Evolutionary conservation across 2,113 vertebrate genomes (phyloP).

Genomic region (Antennarius striatus): DNA sequence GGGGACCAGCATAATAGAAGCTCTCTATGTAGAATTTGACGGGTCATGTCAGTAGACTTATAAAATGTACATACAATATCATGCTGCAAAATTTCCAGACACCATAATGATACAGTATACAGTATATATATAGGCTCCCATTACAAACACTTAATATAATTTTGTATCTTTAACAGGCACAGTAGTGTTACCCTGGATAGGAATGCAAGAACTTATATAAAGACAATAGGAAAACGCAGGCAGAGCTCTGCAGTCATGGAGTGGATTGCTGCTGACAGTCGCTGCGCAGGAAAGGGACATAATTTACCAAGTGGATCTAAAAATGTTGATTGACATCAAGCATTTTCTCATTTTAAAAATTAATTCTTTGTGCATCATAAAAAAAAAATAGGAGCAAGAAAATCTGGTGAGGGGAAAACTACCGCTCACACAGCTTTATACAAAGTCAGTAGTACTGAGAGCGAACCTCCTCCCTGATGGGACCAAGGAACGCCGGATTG

Average conservation of each 20-base stretch:
- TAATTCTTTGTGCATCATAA: slow-evolving; percentile 70
- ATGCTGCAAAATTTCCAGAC: slow-evolving; percentile 66
- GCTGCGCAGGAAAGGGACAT: slow-evolving; percentile 18
- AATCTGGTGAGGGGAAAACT: slow-evolving; percentile 74
- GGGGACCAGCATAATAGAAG: slow-evolving; percentile 47
- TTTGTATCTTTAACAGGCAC: slow-evolving; percentile 81
- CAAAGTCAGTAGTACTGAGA: slow-evolving; percentile 98
- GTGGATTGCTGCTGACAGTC: slow-evolving; percentile 25
- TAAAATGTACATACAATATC: slow-evolving; percentile 78
- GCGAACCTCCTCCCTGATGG: slow-evolving; percentile 77
- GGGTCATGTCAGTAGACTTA: slow-evolving; percentile 67
- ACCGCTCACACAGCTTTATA: slow-evolving; percentile 80
- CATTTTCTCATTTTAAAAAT: slow-evolving; percentile 65
- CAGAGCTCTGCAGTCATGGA: slow-evolving; percentile 34
- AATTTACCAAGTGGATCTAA: slow-evolving; percentile 68
- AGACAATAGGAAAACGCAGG: slow-evolving; percentile 67
- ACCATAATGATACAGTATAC: slow-evolving; percentile 16
- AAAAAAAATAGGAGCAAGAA: slow-evolving; percentile 43
- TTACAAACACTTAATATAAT: slow-evolving; percentile 79
- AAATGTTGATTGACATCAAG: slow-evolving; percentile 81
- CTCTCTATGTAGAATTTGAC: slow-evolving; percentile 50
- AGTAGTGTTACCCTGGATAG: slow-evolving; percentile 87
- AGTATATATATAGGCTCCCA: slow-evolving; percentile 61
- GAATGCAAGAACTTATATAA: slow-evolving; percentile 79
- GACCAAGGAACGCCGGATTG: slow-evolving; percentile 27